These are phyloP conservation scores for Pocillopora verrucosa DNA, from an alignment of 64 coral and sea anemone species.

Conservation along the genomic window DNA sequence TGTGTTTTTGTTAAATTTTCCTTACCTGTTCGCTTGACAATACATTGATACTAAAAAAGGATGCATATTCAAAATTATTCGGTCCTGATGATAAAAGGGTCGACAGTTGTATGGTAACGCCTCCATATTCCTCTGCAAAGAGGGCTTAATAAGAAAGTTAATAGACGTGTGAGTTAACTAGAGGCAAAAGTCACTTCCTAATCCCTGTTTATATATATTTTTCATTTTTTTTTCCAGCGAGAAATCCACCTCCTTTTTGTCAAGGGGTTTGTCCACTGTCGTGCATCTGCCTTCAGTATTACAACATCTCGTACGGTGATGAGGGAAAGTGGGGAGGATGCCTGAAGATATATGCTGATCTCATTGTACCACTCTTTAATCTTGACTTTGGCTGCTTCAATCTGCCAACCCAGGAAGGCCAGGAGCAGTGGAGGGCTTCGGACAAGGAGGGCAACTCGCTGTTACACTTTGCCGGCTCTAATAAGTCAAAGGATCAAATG, in stretches of 20 bases:
- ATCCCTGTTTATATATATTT: neutral
- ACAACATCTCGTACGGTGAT: constrained; percentile 33
- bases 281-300: constrained; percentile 11
- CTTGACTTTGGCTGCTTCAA: neutral
- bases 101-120: neutral
- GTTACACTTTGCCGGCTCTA: neutral
- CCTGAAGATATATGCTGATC: constrained; percentile 18
- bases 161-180: neutral
- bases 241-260: constrained; percentile 33
- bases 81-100: no score
- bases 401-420: neutral
- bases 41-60: no score
- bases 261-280: neutral
- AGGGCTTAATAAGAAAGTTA: neutral
- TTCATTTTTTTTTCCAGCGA: neutral
- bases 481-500: neutral
- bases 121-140: no score
- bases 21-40: no score
- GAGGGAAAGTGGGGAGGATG: constrained; percentile 31
- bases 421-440: neutral
- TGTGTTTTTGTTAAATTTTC: no score
- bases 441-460: no score
- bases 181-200: neutral
- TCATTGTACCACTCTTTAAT: neutral
- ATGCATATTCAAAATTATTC: no score